phyloP scores from a whole-genome alignment of 2,888 invertebrate species.

The Zeuzera pyrina region DNA sequence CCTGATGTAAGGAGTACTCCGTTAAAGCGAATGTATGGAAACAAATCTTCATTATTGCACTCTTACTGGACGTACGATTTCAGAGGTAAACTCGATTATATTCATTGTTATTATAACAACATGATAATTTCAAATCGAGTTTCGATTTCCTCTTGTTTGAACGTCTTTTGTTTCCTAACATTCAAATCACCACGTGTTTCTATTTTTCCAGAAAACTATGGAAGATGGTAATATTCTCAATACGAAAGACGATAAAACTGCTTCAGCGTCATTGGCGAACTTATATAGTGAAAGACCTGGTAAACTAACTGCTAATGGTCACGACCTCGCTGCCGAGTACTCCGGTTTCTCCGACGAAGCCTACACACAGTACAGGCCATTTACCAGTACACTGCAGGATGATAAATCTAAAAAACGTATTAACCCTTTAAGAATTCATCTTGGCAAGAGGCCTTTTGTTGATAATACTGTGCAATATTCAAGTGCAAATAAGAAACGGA shows the following conservation, averaged over 20 bases:
- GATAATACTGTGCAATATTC: constrained; percentile 52
- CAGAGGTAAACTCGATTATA: constrained; percentile 49
- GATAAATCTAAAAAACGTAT: constrained; percentile 56
- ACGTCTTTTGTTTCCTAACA: constrained; percentile 66
- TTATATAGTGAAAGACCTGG: constrained; percentile 47
- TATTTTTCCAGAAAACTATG: constrained; percentile 69
- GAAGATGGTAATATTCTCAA: constrained; percentile 68
- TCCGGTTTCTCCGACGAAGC: constrained; percentile 32
- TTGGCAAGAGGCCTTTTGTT: constrained; percentile 65
- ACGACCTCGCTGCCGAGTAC: constrained; percentile 40
- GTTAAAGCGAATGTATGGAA: constrained; percentile 65
- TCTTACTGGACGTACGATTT: constrained; percentile 71
- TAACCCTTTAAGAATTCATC: constrained; percentile 59
- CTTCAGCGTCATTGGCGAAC: constrained; percentile 41
- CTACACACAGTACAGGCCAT: constrained; percentile 30
- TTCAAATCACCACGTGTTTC: constrained; percentile 53
- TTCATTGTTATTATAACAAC: constrained; percentile 33
- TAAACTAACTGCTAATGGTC: constrained; percentile 57
- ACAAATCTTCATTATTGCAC: constrained; percentile 62
- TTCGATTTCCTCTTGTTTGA: constrained; percentile 59
- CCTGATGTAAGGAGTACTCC: constrained; percentile 66
- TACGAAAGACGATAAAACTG: constrained; percentile 57
- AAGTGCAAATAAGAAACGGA: constrained; percentile 48
- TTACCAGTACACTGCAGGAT: constrained; percentile 34
- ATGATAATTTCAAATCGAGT: constrained; percentile 48